phyloP scores from a whole-genome alignment of 1,140 invertebrate genomes.

The Dinoponera quadriceps region DNA sequence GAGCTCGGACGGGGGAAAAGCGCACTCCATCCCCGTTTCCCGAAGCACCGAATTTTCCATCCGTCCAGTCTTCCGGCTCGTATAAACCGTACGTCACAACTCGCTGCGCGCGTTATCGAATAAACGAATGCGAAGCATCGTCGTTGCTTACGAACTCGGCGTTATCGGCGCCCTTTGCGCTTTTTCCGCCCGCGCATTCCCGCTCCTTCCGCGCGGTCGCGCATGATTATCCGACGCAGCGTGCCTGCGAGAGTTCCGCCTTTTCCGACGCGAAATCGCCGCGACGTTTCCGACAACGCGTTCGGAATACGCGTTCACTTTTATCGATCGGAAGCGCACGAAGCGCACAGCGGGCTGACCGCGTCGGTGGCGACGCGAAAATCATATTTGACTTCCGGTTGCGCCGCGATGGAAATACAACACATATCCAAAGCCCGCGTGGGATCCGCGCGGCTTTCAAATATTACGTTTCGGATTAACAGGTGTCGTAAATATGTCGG shows the following conservation, averaged over 20 bases:
- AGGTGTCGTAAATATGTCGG: constrained; percentile 28
- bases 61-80: constrained; percentile 22
- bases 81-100: constrained; percentile 37
- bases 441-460: constrained; percentile 4
- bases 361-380: background rate
- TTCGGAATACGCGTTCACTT: background rate
- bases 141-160: constrained; percentile 22
- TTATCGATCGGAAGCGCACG: constrained; percentile 18
- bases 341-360: background rate
- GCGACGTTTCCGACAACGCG: background rate
- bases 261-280: constrained; percentile 3
- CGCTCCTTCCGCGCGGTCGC: constrained; percentile 6
- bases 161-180: constrained; percentile 12
- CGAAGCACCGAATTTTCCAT: constrained; percentile 37
- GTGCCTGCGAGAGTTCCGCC: background rate
- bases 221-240: constrained; percentile 22
- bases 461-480: constrained; percentile 28
- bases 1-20: background rate
- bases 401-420: background rate
- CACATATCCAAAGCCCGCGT: background rate
- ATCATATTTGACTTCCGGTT: constrained; percentile 49
- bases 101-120: constrained; percentile 44
- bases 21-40: background rate
- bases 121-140: constrained; percentile 37
- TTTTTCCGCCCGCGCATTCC: constrained; percentile 3